These are phyloP conservation scores for Odontamblyopus rebecca DNA, from an alignment of 2,797 vertebrate genomes.

Conservation along the genomic window DNA sequence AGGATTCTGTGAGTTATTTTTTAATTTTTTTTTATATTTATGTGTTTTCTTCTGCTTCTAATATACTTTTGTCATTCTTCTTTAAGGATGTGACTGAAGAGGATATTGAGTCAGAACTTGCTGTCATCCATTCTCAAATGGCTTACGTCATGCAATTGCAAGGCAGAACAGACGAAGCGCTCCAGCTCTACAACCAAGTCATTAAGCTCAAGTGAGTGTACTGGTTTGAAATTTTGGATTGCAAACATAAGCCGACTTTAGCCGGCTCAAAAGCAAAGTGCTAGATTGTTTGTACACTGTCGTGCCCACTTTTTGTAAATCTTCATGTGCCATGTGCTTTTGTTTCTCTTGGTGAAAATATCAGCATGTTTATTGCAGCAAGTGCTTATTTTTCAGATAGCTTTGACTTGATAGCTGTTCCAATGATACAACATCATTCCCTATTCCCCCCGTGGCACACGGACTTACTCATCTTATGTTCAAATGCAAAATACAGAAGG, in stretches of 20 bases:
- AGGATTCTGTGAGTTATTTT: constrained; percentile 89
- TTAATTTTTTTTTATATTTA: not conserved
- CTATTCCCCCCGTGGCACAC: too few relatives aligned
- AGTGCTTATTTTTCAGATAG: too few relatives aligned
- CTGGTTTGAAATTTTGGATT: not conserved
- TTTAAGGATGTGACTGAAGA: constrained; percentile 85
- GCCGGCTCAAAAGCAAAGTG: too few relatives aligned
- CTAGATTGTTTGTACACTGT: too few relatives aligned
- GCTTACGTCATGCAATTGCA: constrained; percentile 93
- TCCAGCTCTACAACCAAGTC: constrained; percentile 99
- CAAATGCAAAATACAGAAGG: too few relatives aligned
- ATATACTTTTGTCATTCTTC: not conserved
- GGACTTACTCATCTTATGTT: too few relatives aligned
- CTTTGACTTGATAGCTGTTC: too few relatives aligned
- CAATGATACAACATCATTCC: too few relatives aligned
- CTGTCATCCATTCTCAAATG: constrained; percentile 98
- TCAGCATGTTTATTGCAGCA: too few relatives aligned
- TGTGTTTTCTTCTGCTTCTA: not conserved
- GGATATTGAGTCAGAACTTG: constrained; percentile 91
- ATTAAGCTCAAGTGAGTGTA: constrained; percentile 93
- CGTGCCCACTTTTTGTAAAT: too few relatives aligned
- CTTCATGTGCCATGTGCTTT: too few relatives aligned
- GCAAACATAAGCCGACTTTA: not conserved
- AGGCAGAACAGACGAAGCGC: constrained; percentile 89
- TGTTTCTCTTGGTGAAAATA: too few relatives aligned